Percentiles rank a stretch among this genome's conserved stretches.
Conservation (phyloP, 2,113 vertebrate species). For the Microtus oregoni region DNA sequence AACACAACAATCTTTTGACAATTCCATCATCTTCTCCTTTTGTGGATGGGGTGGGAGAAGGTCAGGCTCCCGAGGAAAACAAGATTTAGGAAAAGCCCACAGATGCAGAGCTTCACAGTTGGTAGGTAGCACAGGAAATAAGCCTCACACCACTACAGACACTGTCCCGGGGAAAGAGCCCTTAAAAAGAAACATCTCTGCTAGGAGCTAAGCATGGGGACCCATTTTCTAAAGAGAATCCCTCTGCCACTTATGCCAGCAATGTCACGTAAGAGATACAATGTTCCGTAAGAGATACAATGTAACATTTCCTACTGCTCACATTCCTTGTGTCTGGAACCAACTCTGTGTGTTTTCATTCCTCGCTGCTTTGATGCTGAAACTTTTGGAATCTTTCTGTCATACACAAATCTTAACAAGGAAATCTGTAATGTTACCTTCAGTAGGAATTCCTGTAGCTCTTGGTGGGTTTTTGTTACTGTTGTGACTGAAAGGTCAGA, state of each 20-base stretch:
- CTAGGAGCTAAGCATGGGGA: background rate
- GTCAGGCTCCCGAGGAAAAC: background rate
- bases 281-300: background rate
- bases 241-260: background rate
- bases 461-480: constrained; percentile 95
- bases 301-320: background rate
- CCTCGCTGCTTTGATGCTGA: background rate
- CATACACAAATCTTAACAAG: constrained; percentile 71
- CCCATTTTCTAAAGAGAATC: background rate
- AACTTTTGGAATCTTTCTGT: constrained; percentile 41
- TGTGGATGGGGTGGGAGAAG: background rate
- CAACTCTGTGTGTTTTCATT: background rate
- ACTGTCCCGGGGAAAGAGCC: background rate
- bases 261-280: background rate
- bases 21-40: background rate
- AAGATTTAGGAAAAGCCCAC: background rate
- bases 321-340: background rate
- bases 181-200: background rate
- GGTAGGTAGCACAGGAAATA: background rate
- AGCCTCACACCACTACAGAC: background rate
- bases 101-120: background rate
- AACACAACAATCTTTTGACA: too few species aligned
- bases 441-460: constrained; percentile 95
- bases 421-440: constrained; percentile 89
- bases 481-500: constrained; percentile 92